A percentile compares a stretch with the other conserved stretches of the same genome.
Evolutionary conservation across 2,888 invertebrate genomes (phyloP).

Genomic region (Tachina grossa): DNA sequence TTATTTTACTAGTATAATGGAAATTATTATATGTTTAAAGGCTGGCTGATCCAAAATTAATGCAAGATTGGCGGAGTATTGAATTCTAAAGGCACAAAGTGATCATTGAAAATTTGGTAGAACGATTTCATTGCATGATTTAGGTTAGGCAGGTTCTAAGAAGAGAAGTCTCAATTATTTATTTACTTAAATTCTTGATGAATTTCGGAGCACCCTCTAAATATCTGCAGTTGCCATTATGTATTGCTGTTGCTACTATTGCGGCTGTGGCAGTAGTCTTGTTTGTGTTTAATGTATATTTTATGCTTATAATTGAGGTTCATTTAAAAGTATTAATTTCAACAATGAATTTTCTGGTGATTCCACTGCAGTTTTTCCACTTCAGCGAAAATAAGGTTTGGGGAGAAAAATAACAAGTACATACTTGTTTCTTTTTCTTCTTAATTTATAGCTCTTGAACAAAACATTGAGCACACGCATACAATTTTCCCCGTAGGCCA

Average conservation of each 20-base stretch:
- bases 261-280: conserved; percentile 21
- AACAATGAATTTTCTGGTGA: conserved; percentile 6
- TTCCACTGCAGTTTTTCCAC: background rate
- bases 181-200: background rate
- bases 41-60: no score
- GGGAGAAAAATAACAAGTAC: background rate
- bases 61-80: no score
- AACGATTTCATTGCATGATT: no score
- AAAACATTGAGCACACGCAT: conserved; percentile 15
- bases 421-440: background rate
- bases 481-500: conserved; percentile 20
- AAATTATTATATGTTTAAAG: no score
- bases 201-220: conserved; percentile 1
- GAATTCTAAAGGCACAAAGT: no score
- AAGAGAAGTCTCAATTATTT: no score
- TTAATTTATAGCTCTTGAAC: conserved; percentile 27
- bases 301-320: conserved; percentile 57
- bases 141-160: no score
- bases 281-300: conserved; percentile 12
- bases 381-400: background rate
- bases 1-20: no score
- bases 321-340: conserved; percentile 64
- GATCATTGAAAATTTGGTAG: no score
- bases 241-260: background rate
- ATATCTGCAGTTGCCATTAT: background rate